Evolutionary conservation across 2,888 invertebrate genomes (phyloP), one percentile per base, ranked within the genome.

Genomic region (Orgyia antiqua): DNA sequence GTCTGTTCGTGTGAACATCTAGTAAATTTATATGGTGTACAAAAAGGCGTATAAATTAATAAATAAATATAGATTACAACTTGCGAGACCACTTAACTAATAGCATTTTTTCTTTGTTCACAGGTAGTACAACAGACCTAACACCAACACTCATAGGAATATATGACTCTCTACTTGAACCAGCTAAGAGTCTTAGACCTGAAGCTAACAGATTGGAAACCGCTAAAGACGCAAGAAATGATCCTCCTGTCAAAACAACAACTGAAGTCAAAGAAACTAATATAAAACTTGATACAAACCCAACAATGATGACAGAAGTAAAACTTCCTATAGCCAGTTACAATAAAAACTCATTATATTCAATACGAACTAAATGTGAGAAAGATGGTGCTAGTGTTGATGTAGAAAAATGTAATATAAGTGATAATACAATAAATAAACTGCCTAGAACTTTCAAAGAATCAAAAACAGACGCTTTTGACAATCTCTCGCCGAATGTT

Each of bases 111-210:
- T 54, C 39, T 68, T 62, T 80, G 65, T 53, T 89, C 90, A 25
- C 91, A 96, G 96, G 95, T 74, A 92, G 94, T 65, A 93, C 94
- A 53, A 92, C 93, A 58, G 96, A 96, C 72, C 88, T 96, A 73
- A 92, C 94, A 69, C 94, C 95, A 38, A 93, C 94, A 51, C 89
- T 96, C 43, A 89, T 96, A 78, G 94, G 93, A 45, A 93, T 95
- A 78, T 95, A 95, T 75, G 96, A 96, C 86, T 93, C 93, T 45
- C 87, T 95, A 49, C 88, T 88, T 56, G 89, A 87, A 53, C 86
- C 83, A 37, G 65, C 56, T 1, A 83, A 80, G 51, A 75, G 68
- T 46, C 41, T 73, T 18, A 65, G 62, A 49, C 72, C 76, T 29
- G 79, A 77, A 57, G 53, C 63, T 4, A 58, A 43, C 17, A 51